Evolutionary conservation across 2,113 vertebrate species (phyloP).

Genomic region (Oxyura jamaicensis): DNA sequence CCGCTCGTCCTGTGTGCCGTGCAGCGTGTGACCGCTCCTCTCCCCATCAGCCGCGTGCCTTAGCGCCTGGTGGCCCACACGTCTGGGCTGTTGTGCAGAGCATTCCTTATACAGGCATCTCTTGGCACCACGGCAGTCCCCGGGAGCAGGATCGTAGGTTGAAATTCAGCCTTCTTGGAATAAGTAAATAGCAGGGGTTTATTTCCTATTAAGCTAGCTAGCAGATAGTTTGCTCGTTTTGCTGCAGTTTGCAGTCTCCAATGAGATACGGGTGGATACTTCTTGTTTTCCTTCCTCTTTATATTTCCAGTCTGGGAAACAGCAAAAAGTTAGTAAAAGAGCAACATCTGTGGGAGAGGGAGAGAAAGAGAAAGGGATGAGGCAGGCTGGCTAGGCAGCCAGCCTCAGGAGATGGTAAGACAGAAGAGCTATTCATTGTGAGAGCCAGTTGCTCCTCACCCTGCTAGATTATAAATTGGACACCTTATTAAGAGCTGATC

Average conservation of each 20-base stretch:
- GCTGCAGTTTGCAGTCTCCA: not conserved
- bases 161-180: not conserved
- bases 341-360: not conserved
- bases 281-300: conserved; percentile 49
- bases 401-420: conserved; percentile 54
- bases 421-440: conserved; percentile 63
- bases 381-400: not conserved
- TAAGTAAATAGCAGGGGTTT: not conserved
- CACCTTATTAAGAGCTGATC: conserved; percentile 58
- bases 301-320: conserved; percentile 5
- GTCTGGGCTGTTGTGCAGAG: fast-evolving
- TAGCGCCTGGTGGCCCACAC: not conserved
- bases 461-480: conserved; percentile 56
- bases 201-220: not conserved
- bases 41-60: not conserved
- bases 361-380: conserved; percentile 4
- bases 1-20: not conserved
- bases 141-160: not conserved
- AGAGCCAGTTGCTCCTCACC: conserved; percentile 45
- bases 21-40: fast-evolving
- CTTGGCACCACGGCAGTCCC: not conserved
- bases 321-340: not conserved
- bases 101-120: not conserved
- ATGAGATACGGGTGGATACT: not conserved
- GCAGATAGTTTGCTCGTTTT: not conserved